phyloP scores from a whole-genome alignment of 1,140 invertebrate species.

The Drosophila tropicalis region DNA sequence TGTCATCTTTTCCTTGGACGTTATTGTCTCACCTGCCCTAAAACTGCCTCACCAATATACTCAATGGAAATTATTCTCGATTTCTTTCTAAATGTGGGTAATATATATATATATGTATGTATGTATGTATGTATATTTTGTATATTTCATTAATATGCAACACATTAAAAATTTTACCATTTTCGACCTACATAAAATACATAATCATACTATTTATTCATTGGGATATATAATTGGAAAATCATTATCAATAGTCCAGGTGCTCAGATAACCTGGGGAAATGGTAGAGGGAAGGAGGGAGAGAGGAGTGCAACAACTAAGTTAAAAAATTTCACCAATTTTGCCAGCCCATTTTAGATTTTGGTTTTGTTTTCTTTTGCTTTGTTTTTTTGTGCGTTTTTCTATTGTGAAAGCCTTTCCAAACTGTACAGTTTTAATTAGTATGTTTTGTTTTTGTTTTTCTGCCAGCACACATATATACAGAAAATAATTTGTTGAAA shows the following conservation, averaged over 20 bases:
- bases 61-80: constrained; percentile 27
- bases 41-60: constrained; percentile 7
- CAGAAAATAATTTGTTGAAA: constrained; percentile 18
- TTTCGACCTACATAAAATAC: constrained; percentile 73
- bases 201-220: constrained; percentile 60
- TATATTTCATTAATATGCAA: constrained; percentile 65
- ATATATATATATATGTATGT: constrained; percentile 28
- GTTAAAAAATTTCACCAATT: constrained; percentile 69
- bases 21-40: constrained; percentile 42
- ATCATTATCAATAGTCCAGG: constrained; percentile 49
- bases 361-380: constrained; percentile 68
- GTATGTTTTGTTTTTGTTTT: too few relatives aligned
- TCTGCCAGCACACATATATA: constrained; percentile 51
- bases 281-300: too few relatives aligned
- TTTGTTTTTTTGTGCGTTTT: constrained; percentile 42
- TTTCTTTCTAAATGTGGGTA: constrained; percentile 55
- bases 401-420: constrained; percentile 31
- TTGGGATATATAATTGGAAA: constrained; percentile 32
- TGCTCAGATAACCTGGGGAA: neutral
- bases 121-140: constrained; percentile 35
- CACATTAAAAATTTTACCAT: constrained; percentile 69
- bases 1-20: constrained; percentile 24
- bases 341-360: constrained; percentile 47
- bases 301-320: neutral
- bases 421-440: constrained; percentile 50